These are phyloP conservation scores for Enteromius thamalakanensis DNA, from an alignment of 2,797 vertebrate genomes.

Conservation along the genomic window DNA sequence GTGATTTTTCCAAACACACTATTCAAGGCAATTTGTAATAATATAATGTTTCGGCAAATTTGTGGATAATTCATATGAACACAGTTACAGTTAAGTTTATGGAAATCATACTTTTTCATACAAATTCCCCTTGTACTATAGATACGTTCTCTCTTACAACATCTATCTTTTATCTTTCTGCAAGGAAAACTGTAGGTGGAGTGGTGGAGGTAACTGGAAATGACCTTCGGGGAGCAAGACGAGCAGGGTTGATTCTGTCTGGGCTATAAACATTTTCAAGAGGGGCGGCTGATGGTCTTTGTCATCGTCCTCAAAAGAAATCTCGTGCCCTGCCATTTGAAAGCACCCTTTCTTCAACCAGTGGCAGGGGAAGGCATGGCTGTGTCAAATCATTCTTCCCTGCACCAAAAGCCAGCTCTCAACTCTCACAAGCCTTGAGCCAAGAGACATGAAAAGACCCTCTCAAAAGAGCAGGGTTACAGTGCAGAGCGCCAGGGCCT, in stretches of 20 bases:
- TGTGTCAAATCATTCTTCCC: conserved; percentile 51
- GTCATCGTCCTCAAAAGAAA: conserved; percentile 34
- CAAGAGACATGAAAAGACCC: conserved; percentile 49
- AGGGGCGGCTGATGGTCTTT: conserved; percentile 19
- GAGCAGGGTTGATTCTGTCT: conserved; percentile 1
- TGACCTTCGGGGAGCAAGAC: conserved; percentile 18
- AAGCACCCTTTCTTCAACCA: conserved; percentile 51
- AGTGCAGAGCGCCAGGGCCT: conserved; percentile 45
- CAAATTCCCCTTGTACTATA: background rate
- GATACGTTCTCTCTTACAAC: background rate
- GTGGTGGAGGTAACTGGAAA: conserved; percentile 3
- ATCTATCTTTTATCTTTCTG: background rate
- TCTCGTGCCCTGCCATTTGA: conserved; percentile 47
- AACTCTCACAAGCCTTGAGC: conserved; percentile 31
- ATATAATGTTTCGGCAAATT: background rate
- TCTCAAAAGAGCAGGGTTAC: conserved; percentile 56
- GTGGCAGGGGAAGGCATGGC: conserved; percentile 12
- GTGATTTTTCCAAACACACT: background rate
- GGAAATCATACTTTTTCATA: background rate
- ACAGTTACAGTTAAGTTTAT: background rate
- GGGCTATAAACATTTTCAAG: conserved; percentile 48
- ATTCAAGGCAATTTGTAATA: background rate
- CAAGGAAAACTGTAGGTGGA: background rate
- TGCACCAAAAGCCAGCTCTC: conserved; percentile 37
- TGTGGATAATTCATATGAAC: background rate